These are phyloP conservation scores for Nemapogon koenigi DNA, from an alignment of 2,888 invertebrate species.

Conservation along the genomic window DNA sequence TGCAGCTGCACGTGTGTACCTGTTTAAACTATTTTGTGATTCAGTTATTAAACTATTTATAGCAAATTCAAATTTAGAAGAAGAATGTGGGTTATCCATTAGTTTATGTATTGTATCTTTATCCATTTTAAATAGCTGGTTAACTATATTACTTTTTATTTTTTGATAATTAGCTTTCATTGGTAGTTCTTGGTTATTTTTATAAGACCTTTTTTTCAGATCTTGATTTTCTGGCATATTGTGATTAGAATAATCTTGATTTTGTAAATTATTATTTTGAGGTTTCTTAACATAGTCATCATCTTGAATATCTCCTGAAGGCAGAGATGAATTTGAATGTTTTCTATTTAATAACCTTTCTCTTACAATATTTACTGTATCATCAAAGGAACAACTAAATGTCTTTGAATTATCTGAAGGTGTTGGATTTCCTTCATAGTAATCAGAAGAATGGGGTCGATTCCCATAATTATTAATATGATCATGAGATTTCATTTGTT, in stretches of 20 bases:
- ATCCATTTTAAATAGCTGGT: conserved; percentile 57
- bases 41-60: conserved; percentile 55
- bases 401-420: conserved; percentile 39
- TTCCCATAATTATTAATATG: background rate
- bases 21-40: conserved; percentile 53
- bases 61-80: conserved; percentile 58
- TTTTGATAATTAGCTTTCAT: no score
- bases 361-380: conserved; percentile 50
- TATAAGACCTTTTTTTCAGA: no score
- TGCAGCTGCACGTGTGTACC: conserved; percentile 48
- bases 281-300: conserved; percentile 19
- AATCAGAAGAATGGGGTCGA: conserved; percentile 52
- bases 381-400: conserved; percentile 48
- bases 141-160: conserved; percentile 55
- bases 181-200: no score
- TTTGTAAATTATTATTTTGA: conserved; percentile 15
- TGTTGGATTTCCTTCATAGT: conserved; percentile 38
- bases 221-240: no score
- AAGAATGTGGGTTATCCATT: conserved; percentile 56
- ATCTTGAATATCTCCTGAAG: conserved; percentile 20
- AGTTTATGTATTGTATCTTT: conserved; percentile 54
- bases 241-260: no score
- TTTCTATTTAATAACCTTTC: conserved; percentile 39
- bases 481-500: background rate
- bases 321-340: conserved; percentile 22